Conservation (phyloP, 2,888 invertebrate genomes). For the Calameuta pallipes region DNA sequence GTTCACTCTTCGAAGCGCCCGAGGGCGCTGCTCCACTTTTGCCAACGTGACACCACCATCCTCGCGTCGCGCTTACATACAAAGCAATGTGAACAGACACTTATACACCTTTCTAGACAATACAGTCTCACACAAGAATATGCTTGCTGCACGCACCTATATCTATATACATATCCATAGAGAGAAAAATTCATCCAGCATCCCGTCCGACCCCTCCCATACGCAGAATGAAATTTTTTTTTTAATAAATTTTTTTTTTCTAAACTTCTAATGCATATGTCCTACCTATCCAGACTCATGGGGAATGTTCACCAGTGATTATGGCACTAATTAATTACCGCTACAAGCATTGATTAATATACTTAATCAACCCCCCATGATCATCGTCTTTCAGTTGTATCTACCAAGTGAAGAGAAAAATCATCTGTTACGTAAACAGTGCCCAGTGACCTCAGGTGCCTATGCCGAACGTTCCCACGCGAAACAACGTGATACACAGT, state of each 20-base stretch:
- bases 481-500: not conserved
- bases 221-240: not conserved
- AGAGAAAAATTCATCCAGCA: not conserved
- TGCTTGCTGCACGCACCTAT: conserved; percentile 2
- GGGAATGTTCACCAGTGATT: not conserved
- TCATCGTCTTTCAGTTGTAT: not conserved
- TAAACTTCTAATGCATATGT: not conserved
- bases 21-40: conserved; percentile 53
- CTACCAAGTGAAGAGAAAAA: not conserved
- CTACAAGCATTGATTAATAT: not conserved
- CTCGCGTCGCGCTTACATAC: conserved; percentile 25
- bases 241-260: not conserved
- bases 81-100: conserved; percentile 6
- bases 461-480: not conserved
- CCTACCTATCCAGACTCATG: not conserved
- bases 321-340: not conserved
- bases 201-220: not conserved
- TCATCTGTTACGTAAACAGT: not conserved
- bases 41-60: conserved; percentile 33
- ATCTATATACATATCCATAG: conserved; percentile 4
- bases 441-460: not conserved
- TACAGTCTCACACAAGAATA: not conserved
- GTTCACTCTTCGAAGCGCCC: conserved; percentile 35
- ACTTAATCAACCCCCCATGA: not conserved
- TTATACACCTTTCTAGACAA: not conserved